These are phyloP conservation scores for Helarctos malayanus DNA, from an alignment of 2,797 vertebrate species.

Conservation along the genomic window DNA sequence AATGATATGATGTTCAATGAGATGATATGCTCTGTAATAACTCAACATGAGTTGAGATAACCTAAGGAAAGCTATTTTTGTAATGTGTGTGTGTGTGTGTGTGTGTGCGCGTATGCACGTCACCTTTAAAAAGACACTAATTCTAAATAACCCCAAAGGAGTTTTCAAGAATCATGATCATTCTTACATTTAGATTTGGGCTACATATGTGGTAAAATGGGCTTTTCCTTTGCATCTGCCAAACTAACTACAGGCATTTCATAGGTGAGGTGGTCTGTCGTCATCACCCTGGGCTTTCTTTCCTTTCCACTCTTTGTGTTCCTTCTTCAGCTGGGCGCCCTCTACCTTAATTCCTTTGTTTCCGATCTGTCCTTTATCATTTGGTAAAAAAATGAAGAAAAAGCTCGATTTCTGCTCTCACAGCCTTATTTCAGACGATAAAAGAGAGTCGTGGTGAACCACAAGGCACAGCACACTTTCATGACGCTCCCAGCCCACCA, in stretches of 20 bases:
- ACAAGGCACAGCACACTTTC: too few relatives aligned
- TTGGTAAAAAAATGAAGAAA: neutral
- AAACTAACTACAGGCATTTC: neutral
- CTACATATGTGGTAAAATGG: neutral
- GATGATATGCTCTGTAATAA: neutral
- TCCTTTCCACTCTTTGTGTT: neutral
- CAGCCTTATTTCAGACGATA: neutral
- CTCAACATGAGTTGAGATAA: neutral
- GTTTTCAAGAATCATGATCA: neutral
- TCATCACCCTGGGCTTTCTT: neutral
- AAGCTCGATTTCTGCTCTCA: neutral
- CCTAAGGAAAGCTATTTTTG: neutral
- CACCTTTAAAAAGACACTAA: neutral
- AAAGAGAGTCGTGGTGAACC: neutral
- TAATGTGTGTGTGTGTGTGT: neutral
- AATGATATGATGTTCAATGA: neutral
- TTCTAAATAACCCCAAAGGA: neutral
- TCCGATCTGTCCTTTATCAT: neutral
- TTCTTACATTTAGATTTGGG: neutral
- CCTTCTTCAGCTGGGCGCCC: neutral
- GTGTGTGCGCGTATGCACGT: too few relatives aligned
- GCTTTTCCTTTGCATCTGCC: neutral
- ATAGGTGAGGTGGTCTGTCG: neutral
- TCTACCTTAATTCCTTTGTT: neutral
- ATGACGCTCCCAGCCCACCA: rapidly evolving